Evolutionary conservation across 2,888 invertebrate genomes (phyloP), one percentile per base, ranked within the genome.

Genomic region (Hipparchia sbordonii): DNA sequence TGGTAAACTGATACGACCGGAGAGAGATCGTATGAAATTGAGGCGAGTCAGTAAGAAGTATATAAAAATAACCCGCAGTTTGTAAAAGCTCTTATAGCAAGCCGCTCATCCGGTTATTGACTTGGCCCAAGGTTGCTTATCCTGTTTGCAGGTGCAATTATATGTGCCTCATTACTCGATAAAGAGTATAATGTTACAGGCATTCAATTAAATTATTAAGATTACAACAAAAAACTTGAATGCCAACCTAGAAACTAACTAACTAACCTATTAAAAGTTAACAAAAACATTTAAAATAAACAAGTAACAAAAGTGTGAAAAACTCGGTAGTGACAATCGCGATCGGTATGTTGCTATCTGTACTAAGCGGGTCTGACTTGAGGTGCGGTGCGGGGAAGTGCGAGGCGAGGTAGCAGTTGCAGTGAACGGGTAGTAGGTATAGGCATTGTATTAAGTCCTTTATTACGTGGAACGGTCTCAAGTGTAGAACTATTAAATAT

Each of bases 401-500:
- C 23, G 23, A 23, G 23, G 23, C 23, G 23, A 23, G 23, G 23
- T 23, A 23, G 23, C 0, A 23, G 23, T 23, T 23, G 23, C 23
- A 23, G 23, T 23, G 23, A 23, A 23, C 23, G 23, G 23, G 23
- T 23, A 23, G n/a, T n/a, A n/a, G n/a, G n/a, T n/a, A n/a, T 4
- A 2, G 2, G 8, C 48, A 48, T 48, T 48, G 48, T 48, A 48
- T 5, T 45, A 33, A 7, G 13, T 60, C 68, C 67, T 71, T 74
- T 61, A 62, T 61, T 23, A 73, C 59, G 61, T 72, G 67, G 73
- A 57, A 76, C 45, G 61, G 68, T 71, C 72, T 75, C 73, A 56
- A 72, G 68, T 72, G 73, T 48, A 7, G 56, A 72, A 75, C 77
- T 77, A 79, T 78, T 79, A 79, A 78, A 79, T 77, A 70, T 75